These are phyloP conservation scores for Hirtodrosophila duncani DNA, from an alignment of 2,888 invertebrate species.

Conservation along the genomic window DNA sequence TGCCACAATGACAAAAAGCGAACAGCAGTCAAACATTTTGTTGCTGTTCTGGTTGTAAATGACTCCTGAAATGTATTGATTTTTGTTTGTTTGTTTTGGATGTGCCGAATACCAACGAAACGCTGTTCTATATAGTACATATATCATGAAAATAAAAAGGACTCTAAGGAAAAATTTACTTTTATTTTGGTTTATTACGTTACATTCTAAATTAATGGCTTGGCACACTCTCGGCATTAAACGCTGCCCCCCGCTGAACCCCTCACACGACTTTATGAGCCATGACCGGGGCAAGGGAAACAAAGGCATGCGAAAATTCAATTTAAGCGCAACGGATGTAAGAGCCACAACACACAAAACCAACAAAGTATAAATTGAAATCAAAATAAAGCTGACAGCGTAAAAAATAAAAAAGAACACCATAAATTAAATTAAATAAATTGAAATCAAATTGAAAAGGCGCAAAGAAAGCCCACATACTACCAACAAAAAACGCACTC, in stretches of 20 bases:
- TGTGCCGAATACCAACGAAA: constrained; percentile 16
- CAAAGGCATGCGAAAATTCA: constrained; percentile 48
- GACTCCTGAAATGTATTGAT: constrained; percentile 59
- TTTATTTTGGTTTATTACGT: constrained; percentile 27
- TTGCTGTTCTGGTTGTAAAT: constrained; percentile 23
- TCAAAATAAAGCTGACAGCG: constrained; percentile 37
- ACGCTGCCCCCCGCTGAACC: too few species aligned
- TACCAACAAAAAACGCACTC: constrained; percentile 13
- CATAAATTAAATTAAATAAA: constrained; percentile 22
- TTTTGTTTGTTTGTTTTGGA: constrained; percentile 66
- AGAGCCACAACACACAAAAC: constrained; percentile 11
- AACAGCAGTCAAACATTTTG: constrained; percentile 31
- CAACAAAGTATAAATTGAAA: constrained; percentile 38
- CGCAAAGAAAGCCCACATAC: too few species aligned
- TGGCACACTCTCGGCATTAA: constrained; percentile 1
- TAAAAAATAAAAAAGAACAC: constrained; percentile 20
- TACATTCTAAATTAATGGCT: constrained; percentile 48
- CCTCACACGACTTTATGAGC: constrained; percentile 5
- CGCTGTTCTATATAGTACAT: constrained; percentile 2
- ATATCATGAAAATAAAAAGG: too few species aligned
- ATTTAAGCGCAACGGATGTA: constrained; percentile 37
- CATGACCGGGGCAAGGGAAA: constrained; percentile 9
- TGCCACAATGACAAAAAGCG: constrained; percentile 11
- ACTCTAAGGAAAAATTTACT: too few species aligned
- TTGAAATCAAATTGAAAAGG: constrained; percentile 16